Evolutionary conservation across 2,888 invertebrate species (phyloP).

Genomic region (Aphidius colemani): DNA sequence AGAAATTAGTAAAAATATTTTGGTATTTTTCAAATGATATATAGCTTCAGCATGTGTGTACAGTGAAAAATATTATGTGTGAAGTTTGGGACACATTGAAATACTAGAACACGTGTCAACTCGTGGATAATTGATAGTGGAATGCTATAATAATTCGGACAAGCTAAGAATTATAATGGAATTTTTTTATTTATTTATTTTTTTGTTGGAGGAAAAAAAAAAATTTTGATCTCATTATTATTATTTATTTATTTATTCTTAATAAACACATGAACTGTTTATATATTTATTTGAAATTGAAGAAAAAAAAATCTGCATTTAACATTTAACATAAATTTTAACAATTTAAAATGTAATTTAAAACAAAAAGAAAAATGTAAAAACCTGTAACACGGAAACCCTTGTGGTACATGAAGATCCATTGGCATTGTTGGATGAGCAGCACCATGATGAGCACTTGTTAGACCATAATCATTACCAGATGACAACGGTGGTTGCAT

Average conservation of each 20-base stretch:
- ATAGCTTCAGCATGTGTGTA: not conserved
- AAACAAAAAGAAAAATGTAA: constrained; percentile 44
- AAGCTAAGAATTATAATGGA: constrained; percentile 55
- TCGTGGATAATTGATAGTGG: constrained; percentile 55
- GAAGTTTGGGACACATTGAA: constrained; percentile 11
- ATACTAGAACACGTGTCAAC: constrained; percentile 39
- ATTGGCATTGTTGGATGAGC: constrained; percentile 72
- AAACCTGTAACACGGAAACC: constrained; percentile 90
- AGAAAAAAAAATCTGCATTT: not conserved
- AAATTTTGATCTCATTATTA: not conserved
- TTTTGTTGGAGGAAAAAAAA: not conserved
- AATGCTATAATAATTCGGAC: constrained; percentile 56
- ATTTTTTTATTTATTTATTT: constrained; percentile 40
- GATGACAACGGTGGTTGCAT: constrained; percentile 64
- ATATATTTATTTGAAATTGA: too few species aligned
- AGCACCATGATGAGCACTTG: constrained; percentile 65
- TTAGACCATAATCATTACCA: constrained; percentile 48
- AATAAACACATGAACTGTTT: too few species aligned
- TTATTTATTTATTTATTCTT: too few species aligned
- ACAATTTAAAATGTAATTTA: not conserved
- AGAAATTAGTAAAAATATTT: too few species aligned
- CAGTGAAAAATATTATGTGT: not conserved
- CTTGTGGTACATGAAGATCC: constrained; percentile 91
- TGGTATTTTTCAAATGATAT: too few species aligned
- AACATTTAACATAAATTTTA: not conserved